phyloP scores from a whole-genome alignment of 2,113 vertebrate species.

The Vicugna pacos region DNA sequence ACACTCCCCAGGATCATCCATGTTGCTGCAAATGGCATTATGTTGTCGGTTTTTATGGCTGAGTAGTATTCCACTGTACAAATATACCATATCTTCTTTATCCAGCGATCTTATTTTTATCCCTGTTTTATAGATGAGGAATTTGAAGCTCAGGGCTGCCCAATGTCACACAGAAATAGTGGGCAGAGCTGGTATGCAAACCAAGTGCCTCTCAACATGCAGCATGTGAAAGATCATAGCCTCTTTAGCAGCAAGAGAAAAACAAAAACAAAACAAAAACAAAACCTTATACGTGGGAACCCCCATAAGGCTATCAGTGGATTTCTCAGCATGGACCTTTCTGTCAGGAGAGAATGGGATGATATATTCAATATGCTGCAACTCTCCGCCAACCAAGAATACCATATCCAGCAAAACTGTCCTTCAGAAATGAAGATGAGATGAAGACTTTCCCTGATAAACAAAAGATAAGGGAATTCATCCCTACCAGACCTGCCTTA shows the following conservation, averaged over 20 bases:
- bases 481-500: not conserved
- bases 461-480: not conserved
- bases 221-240: not conserved
- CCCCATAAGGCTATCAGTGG: not conserved
- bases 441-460: not conserved
- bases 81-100: no score
- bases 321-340: not conserved
- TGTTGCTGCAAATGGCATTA: no score
- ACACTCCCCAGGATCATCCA: no score
- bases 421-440: not conserved
- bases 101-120: not conserved
- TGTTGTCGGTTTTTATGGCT: no score
- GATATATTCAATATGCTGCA: not conserved
- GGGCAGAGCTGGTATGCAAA: not conserved
- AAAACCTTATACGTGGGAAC: not conserved
- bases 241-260: not conserved
- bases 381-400: not conserved
- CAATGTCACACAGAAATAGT: not conserved
- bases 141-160: not conserved
- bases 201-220: not conserved
- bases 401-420: not conserved
- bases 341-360: not conserved
- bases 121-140: not conserved
- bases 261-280: not conserved
- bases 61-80: no score